A percentile compares a stretch with the other conserved stretches of the same genome.
Evolutionary conservation across 2,888 invertebrate genomes (phyloP).

Genomic region (Dryadula phaetusa): DNA sequence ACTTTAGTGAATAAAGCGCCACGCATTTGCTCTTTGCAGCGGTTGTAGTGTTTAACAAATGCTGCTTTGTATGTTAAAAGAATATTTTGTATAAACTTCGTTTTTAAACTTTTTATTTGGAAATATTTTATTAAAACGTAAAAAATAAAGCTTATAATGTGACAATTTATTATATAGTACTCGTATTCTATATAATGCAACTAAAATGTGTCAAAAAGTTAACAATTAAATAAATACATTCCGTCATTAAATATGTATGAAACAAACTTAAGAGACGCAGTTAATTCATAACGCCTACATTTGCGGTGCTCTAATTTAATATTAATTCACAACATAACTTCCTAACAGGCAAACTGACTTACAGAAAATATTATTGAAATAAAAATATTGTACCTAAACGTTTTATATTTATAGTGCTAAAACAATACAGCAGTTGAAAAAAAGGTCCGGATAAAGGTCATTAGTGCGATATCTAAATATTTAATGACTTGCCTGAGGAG

Average conservation of each 20-base stretch:
- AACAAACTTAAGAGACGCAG: not conserved
- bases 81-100: not conserved
- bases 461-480: conserved; percentile 46
- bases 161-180: not conserved
- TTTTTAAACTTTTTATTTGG: not conserved
- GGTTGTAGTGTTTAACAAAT: conserved; percentile 6
- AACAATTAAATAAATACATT: too few relatives aligned
- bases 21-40: conserved; percentile 27
- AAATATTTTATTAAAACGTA: not conserved
- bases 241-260: conserved; percentile 1
- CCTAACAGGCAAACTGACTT: not conserved
- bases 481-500: conserved; percentile 43
- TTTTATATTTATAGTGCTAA: conserved; percentile 14
- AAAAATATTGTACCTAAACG: not conserved
- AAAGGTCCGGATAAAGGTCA: conserved; percentile 45
- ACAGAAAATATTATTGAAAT: conserved; percentile 1
- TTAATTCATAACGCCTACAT: conserved; percentile 2
- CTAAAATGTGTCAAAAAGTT: too few relatives aligned
- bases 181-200: too few relatives aligned
- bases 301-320: conserved; percentile 7
- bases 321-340: conserved; percentile 2
- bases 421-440: conserved; percentile 26
- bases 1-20: conserved; percentile 32
- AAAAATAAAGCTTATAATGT: not conserved
- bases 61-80: not conserved